Base-by-base conservation (phyloP, 2,888 invertebrate species). In the Hyppa rectilinea region DNA sequence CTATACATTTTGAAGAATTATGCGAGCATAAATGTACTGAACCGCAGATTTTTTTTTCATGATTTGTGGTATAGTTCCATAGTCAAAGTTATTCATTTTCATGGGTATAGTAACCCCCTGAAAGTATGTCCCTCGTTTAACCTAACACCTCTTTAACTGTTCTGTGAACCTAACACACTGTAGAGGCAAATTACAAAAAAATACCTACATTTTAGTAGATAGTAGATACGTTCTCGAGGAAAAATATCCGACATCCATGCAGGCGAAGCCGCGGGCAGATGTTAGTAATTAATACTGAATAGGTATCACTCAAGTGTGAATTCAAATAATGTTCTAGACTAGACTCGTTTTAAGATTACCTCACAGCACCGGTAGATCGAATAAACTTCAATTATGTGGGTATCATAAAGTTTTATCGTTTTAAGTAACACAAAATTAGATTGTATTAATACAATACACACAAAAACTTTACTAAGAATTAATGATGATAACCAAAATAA, bases 331-430 rank as follows among this genome's bases (percentile, higher is more conserved):
- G 6, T 40, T 69, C 70, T 49, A 69, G 34, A 49, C 31, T 31
- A 6, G 1, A 20, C 7, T 31, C 14, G 4, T 29, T 14, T 53
- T 31, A 14, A 45, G 14, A n/a, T 34, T 36, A 50, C 9, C 63
- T 20, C 14, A 20, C n/a, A 5, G 56, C n/a, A n/a, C 12, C 12
- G 40, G 31, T 23, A 17, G 12, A n/a, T 52, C 17, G n/a, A 47
- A 69, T n/a, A 38, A 69, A 40, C 58, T 49, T 40, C 4, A 34
- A 69, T 49, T 31, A 58, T 34, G 12, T n/a, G 58, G 58, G 17
- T 56, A 58, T 58, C 31, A 69, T 69, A 70, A 58, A 69, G 34
- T 17, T 49, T 40, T 69, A 69, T 69, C 12, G 49, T 49, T 40
- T 12, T 17, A 26, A n/a, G 7, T 38, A 47, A 56, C 34, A 69